phyloP scores from a whole-genome alignment of 1,140 invertebrate species.

The Neodiprion virginianus region DNA sequence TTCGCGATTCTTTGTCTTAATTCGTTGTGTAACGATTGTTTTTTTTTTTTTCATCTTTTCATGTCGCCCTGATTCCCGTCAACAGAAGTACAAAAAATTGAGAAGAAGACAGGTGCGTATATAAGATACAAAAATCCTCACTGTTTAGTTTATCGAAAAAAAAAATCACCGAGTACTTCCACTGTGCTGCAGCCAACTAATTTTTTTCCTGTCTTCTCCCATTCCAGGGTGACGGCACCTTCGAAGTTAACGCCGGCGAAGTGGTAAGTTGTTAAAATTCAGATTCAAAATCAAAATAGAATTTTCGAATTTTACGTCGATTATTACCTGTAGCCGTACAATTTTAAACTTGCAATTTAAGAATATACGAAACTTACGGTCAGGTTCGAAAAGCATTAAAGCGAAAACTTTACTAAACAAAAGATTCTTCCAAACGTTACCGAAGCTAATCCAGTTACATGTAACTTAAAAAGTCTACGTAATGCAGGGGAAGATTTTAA shows the following conservation, averaged over 20 bases:
- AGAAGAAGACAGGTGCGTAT: slow-evolving; percentile 82
- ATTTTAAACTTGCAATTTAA: too few species aligned
- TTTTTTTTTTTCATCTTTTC: slow-evolving; percentile 49
- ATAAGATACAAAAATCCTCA: neutral
- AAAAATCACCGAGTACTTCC: neutral
- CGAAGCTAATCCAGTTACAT: too few species aligned
- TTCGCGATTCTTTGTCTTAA: slow-evolving; percentile 21
- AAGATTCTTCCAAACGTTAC: too few species aligned
- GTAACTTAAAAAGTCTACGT: too few species aligned
- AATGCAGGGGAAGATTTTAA: too few species aligned
- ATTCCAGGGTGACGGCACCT: slow-evolving; percentile 80
- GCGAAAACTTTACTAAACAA: too few species aligned
- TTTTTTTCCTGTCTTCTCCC: slow-evolving; percentile 5
- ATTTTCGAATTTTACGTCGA: too few species aligned
- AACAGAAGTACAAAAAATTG: slow-evolving; percentile 90
- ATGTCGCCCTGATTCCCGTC: slow-evolving; percentile 39
- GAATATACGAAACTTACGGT: too few species aligned
- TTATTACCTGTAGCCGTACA: too few species aligned
- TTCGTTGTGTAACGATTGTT: neutral
- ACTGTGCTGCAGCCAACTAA: slow-evolving; percentile 41
- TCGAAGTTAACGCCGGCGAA: slow-evolving; percentile 75
- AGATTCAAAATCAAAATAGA: too few species aligned
- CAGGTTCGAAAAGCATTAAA: too few species aligned
- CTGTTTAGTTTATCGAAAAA: neutral
- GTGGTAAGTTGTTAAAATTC: slow-evolving; percentile 62